Percentiles rank a stretch among this genome's conserved stretches.
These are phyloP conservation scores for Holothuria scabra DNA, from an alignment of 53 echinoderm and acorn worm species.

Conservation along the genomic window DNA sequence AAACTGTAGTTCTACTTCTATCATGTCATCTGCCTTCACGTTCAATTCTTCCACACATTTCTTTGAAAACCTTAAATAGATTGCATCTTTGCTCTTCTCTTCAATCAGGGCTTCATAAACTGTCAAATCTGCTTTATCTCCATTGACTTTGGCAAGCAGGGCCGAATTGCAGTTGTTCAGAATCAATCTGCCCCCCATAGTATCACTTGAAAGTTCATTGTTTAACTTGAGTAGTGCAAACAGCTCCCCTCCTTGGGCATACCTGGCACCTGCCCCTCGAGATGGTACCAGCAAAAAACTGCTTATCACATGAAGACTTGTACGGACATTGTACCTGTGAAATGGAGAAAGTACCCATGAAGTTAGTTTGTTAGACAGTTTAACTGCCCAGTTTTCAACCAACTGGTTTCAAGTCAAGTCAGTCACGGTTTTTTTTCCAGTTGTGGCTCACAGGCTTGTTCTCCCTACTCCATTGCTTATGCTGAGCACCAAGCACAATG, in stretches of 20 bases:
- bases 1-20: slow-evolving; percentile 89
- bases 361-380: too few species aligned
- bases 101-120: slow-evolving; percentile 83
- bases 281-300: slow-evolving; percentile 93
- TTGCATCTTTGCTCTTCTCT: slow-evolving; percentile 93
- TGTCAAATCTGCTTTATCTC: slow-evolving; percentile 26
- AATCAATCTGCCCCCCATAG: slow-evolving; percentile 83
- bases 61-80: slow-evolving; percentile 86
- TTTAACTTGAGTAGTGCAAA: slow-evolving; percentile 85
- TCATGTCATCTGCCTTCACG: slow-evolving; percentile 67
- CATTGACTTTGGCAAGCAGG: slow-evolving; percentile 60
- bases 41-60: slow-evolving; percentile 81
- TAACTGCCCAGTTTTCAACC: too few species aligned
- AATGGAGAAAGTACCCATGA: too few species aligned
- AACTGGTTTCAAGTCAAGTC: too few species aligned
- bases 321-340: slow-evolving; percentile 86
- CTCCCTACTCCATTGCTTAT: too few species aligned
- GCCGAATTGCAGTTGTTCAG: slow-evolving; percentile 92
- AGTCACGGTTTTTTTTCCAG: too few species aligned
- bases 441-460: too few species aligned
- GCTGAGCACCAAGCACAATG: too few species aligned
- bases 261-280: slow-evolving; percentile 86
- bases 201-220: slow-evolving; percentile 90
- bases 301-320: slow-evolving; percentile 80
- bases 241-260: slow-evolving; percentile 90